Evolutionary conservation across 2,888 invertebrate species (phyloP), one percentile per base, ranked within the genome.

Genomic region (Nasonia oneida): DNA sequence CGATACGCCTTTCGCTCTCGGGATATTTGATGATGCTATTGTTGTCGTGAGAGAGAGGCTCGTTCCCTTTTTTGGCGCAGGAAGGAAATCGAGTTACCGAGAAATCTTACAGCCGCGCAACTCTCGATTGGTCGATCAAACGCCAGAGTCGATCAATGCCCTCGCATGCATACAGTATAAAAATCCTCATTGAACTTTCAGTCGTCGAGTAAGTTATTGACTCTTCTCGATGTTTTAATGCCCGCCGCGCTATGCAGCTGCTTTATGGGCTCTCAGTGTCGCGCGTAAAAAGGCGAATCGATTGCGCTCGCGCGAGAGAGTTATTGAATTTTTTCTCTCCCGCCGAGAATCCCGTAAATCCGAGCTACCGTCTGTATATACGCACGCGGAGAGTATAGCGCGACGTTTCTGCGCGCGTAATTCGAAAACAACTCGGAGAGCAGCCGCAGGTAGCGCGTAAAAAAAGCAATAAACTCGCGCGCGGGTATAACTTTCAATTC

Each of bases 401-500:
- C 15, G n/a, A n/a, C 57, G 57, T 61, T 61, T 61, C 57, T 61
- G 4, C 37, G 4, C 37, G 4, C 37, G 37, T 37, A 23, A 61
- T 61, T 61, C 6, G 57, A 18, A n/a, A n/a, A 61, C n/a, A 61
- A n/a, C 57, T 6, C 57, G n/a, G n/a, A n/a, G 57, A 18, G 57
- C n/a, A 18, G 57, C 8, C 42, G 42, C 42, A 42, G 42, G 42
- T 42, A 37, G 37, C 37, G 37, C 37, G 2, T 47, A 47, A 47
- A 47, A 61, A 61, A 61, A 77, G 61, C 15, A 61, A 61, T 37
- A 29, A 14, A 76, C 14, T 57, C 57, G n/a, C 29, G 29, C 77
- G 67, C 4, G 67, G 10, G 5, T 29, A 76, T 85, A 85, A 74
- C 84, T 75, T 85, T 81, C 84, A 76, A 84, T 71, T 73, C 50